Evolutionary conservation across 2,888 invertebrate genomes (phyloP).

Genomic region (Lissonota sp.): DNA sequence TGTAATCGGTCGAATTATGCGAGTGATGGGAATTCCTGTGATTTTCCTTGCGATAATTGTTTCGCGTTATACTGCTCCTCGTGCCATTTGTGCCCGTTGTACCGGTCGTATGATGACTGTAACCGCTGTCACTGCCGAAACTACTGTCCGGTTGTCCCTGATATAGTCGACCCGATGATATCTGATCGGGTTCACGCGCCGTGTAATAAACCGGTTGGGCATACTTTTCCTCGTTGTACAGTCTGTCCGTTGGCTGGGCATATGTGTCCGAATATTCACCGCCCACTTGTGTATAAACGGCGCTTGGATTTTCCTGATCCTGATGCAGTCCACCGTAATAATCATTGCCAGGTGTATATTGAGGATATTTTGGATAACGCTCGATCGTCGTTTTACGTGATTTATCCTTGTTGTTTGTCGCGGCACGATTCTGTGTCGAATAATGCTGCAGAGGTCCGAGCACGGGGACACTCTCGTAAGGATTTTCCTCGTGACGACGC

Average conservation of each 20-base stretch:
- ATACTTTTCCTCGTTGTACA: conserved; percentile 79
- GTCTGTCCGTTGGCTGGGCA: conserved; percentile 79
- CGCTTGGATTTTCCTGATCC: conserved; percentile 74
- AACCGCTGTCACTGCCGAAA: conserved; percentile 93
- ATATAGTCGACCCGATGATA: conserved; percentile 77
- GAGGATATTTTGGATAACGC: conserved; percentile 68
- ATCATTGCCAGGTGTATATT: conserved; percentile 71
- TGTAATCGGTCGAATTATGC: conserved; percentile 79
- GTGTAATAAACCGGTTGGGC: conserved; percentile 80
- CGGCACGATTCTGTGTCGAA: conserved; percentile 72
- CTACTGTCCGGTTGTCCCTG: conserved; percentile 86
- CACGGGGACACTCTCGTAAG: conserved; percentile 90
- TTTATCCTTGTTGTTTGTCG: conserved; percentile 84
- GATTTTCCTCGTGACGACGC: conserved; percentile 83
- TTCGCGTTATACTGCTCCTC: conserved; percentile 75
- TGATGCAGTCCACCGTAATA: conserved; percentile 75
- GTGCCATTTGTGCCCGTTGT: conserved; percentile 85
- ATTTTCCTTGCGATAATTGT: conserved; percentile 79
- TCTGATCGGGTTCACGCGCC: conserved; percentile 75
- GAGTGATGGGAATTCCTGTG: conserved; percentile 79
- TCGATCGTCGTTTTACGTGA: conserved; percentile 83
- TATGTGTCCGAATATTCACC: conserved; percentile 80
- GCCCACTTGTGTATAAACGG: conserved; percentile 78
- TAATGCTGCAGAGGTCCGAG: conserved; percentile 85
- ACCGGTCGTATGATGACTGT: conserved; percentile 92